Base-by-base conservation (phyloP, 1,140 invertebrate genomes). In the Eriocheir sinensis region DNA sequence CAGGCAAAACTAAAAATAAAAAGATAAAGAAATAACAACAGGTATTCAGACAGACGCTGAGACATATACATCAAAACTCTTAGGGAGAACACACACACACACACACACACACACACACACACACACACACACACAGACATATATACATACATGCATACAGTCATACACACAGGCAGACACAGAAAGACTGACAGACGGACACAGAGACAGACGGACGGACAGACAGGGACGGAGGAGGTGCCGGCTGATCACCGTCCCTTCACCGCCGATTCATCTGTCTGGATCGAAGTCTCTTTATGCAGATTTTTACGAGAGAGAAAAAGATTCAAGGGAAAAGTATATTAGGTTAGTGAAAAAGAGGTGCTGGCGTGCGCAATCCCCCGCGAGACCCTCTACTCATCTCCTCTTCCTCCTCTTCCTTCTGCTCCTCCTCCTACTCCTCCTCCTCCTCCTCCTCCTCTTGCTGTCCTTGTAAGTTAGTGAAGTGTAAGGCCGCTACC, bases 301-400 rank as follows among this genome's bases (percentile, higher is more conserved):
- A 72, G 21, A 72, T 72, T 72, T 72, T 72, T 72, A 72, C 60
- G 60, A 72, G 2, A 53, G 60, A 72, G 60, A n/a, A 72, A n/a
- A n/a, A 72, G 60, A 72, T n/a, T 72, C 21, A 72, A 72, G n/a
- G 60, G 60, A 72, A 72, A 72, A 72, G n/a, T 72, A 72, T 72
- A 72, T 72, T 72, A 72, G 60, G 60, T 72, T 72, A 72, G 60
- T 72, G 60, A 72, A 72, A 72, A 72, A 72, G 60, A 72, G 60
- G 60, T n/a, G 27, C 60, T n/a, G 60, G 60, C 60, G 60, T n/a
- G n/a, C 9, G 60, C 60, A n/a, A 72, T 72, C 60, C 60, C 60
- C 3, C n/a, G 27, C 27, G 12, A 21, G 21, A 12, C 21, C 60
- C 21, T 21, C 60, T 72, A 1, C n/a, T n/a, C 27, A 4, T n/a